A percentile compares a stretch with the other conserved stretches of the same genome.
phyloP scores from a whole-genome alignment of 2,797 vertebrate species.

The Pipistrellus nathusii region DNA sequence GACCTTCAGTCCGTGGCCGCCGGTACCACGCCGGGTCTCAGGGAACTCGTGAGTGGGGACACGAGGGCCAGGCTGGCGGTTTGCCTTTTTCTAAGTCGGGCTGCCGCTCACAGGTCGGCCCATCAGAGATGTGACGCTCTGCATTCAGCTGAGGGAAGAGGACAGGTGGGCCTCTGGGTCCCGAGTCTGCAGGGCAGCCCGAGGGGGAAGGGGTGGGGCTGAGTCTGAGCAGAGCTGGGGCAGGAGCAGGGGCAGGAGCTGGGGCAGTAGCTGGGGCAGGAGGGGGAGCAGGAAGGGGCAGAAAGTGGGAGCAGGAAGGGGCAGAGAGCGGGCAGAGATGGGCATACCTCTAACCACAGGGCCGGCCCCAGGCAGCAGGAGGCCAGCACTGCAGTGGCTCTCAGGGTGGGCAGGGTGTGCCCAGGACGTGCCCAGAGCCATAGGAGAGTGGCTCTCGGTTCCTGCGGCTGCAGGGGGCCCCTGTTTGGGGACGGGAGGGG shows the following conservation, averaged over 20 bases:
- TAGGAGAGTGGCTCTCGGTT: accelerated
- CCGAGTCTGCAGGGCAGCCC: neutral
- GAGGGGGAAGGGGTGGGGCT: too few relatives aligned
- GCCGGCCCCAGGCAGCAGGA: neutral
- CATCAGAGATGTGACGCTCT: accelerated
- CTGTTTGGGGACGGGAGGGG: too few relatives aligned
- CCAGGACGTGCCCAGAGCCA: too few relatives aligned
- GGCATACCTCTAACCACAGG: accelerated
- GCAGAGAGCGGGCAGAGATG: neutral
- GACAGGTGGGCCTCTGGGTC: accelerated
- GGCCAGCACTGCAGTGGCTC: neutral
- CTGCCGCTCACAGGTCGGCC: accelerated
- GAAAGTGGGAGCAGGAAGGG: too few relatives aligned
- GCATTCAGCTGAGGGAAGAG: accelerated
- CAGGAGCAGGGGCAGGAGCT: too few relatives aligned
- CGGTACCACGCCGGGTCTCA: accelerated
- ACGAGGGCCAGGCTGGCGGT: accelerated
- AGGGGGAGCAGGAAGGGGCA: neutral
- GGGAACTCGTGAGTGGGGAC: accelerated
- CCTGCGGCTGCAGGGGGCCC: accelerated
- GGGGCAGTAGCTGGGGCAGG: neutral
- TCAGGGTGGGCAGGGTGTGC: neutral
- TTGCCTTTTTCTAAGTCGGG: accelerated
- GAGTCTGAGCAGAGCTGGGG: accelerated
- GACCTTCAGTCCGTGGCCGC: neutral